phyloP scores from a whole-genome alignment of 2,797 vertebrate species.

The Vultur gryphus region DNA sequence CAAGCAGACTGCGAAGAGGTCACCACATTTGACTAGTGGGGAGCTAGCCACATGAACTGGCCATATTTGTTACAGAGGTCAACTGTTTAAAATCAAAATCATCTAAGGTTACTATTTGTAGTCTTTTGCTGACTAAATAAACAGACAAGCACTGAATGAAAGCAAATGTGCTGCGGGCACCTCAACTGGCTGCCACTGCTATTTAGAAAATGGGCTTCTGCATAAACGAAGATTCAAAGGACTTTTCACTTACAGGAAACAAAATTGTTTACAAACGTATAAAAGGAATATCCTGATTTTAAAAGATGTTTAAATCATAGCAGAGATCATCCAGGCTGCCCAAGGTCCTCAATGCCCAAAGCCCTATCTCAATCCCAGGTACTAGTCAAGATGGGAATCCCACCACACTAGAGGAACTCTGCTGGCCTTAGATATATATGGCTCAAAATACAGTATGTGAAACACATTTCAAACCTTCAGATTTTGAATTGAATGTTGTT shows the following conservation, averaged over 20 bases:
- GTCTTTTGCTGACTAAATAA: neutral
- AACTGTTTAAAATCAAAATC: neutral
- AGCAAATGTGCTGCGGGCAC: neutral
- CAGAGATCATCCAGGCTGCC: constrained; percentile 1
- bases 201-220: neutral
- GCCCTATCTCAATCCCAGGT: neutral
- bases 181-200: neutral
- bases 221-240: neutral
- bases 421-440: constrained; percentile 65
- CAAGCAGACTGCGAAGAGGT: neutral
- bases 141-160: neutral
- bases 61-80: neutral
- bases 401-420: constrained; percentile 42
- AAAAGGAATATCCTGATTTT: neutral
- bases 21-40: neutral
- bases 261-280: neutral
- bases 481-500: constrained; percentile 76
- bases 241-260: neutral
- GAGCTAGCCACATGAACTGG: neutral
- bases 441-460: constrained; percentile 76
- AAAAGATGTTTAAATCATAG: neutral
- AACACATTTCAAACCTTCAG: constrained; percentile 79
- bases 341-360: neutral
- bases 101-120: neutral
- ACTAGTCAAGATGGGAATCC: constrained; percentile 38